Evolutionary conservation across 2,797 vertebrate genomes (phyloP), one percentile per base, ranked within the genome.

Genomic region (Tauraco hartlaubi): DNA sequence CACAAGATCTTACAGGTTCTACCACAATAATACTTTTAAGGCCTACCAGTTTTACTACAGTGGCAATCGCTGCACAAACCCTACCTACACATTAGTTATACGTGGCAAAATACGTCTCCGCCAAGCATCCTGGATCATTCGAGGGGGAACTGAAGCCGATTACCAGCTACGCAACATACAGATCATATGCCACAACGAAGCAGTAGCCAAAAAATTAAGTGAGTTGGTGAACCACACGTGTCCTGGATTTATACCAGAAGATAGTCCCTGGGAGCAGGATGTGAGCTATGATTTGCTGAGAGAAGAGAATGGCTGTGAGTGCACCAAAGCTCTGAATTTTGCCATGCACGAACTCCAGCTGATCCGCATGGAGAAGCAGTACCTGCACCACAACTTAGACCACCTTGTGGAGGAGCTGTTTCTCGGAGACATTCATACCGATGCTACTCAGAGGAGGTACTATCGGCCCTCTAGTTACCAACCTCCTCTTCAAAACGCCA

Each of bases 291-390:
- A 99, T 94, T 97, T 99, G 88, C 99, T 98, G 98, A 99, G 97
- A n/a, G 99, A 99, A 82, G 99, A 99, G 51, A 98, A 97, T 0
- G 98, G 98, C 90, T 98, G 97, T 3, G 98, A 99, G 97, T 99
- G 99, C 96, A 98, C 98, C 73, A 97, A 97, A 73, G 99, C 98
- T 37, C 97, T 99, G 73, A 99, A 99, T 98, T 99, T 99, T 54
- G 98, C 99, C 97, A 99, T 99, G 99, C 99, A 99, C 0, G 99
- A 99, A 95, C 98, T 99, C 88, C 99, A 99, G 96, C 98, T 99
- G 88, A 98, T 99, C 92, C 97, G 99, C 0, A 98, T 99, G 64
- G 99, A 99, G 98, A 99, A 99, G 97, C 99, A 99, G 95, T 99
- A 99, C 93, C 97, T 99, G 81, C 99, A 99, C 63, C 99, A 99